Evolutionary conservation across 2,888 invertebrate genomes (phyloP).

Genomic region (Trichacis sp.): DNA sequence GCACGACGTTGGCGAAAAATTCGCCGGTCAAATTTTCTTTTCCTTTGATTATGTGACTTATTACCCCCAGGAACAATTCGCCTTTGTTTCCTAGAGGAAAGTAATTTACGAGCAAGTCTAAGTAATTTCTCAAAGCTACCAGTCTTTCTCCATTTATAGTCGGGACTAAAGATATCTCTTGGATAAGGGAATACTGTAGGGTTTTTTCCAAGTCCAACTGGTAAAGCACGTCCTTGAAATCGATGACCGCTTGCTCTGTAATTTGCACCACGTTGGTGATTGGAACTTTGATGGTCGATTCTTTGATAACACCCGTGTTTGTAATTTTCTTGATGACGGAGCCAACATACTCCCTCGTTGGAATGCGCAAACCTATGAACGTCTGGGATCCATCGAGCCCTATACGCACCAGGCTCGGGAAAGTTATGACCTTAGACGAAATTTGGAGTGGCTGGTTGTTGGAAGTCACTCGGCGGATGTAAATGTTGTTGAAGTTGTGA

Average conservation of each 20-base stretch:
- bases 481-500: constrained; percentile 72
- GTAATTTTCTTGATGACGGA: constrained; percentile 72
- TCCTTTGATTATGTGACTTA: constrained; percentile 72
- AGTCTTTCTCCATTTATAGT: constrained; percentile 79
- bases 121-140: constrained; percentile 79
- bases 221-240: constrained; percentile 73
- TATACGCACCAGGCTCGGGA: constrained; percentile 73
- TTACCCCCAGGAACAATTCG: constrained; percentile 65
- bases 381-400: constrained; percentile 66
- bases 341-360: constrained; percentile 69
- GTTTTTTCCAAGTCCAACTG: constrained; percentile 91
- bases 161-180: constrained; percentile 83
- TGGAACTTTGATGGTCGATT: constrained; percentile 7
- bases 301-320: constrained; percentile 26
- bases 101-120: constrained; percentile 79
- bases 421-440: constrained; percentile 69
- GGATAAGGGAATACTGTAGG: constrained; percentile 83
- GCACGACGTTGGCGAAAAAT: constrained; percentile 73
- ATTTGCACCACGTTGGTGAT: background rate
- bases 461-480: constrained; percentile 73
- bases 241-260: background rate
- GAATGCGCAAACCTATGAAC: constrained; percentile 67
- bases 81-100: constrained; percentile 83
- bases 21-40: constrained; percentile 73
- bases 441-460: constrained; percentile 72